phyloP scores from a whole-genome alignment of 2,888 invertebrate species.

The Hyposoter dolosus region DNA sequence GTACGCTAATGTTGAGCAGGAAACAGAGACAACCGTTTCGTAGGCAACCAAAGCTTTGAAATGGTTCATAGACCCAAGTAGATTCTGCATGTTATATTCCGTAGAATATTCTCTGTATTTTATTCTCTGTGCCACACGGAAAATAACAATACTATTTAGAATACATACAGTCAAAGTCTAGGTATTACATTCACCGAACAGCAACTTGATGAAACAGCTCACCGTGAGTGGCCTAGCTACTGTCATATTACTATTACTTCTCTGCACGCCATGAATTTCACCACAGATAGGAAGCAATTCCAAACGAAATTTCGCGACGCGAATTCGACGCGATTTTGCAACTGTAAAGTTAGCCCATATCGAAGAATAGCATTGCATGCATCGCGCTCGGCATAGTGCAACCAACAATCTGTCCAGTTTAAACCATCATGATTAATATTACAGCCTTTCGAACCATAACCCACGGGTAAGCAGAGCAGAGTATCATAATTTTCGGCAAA shows the following conservation, averaged over 20 bases:
- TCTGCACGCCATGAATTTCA: constrained; percentile 9
- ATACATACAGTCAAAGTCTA: constrained; percentile 31
- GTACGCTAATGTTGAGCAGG: constrained; percentile 41
- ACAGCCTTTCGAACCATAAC: constrained; percentile 28
- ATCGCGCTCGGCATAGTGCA: constrained; percentile 54
- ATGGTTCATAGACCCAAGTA: constrained; percentile 45
- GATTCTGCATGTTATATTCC: constrained; percentile 45
- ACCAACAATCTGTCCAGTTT: constrained; percentile 53
- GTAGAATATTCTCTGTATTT: constrained; percentile 2
- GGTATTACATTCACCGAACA: constrained; percentile 48
- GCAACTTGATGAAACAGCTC: constrained; percentile 48
- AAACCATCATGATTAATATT: constrained; percentile 51
- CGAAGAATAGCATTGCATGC: constrained; percentile 52
- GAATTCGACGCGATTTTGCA: constrained; percentile 66
- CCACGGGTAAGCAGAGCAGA: constrained; percentile 25
- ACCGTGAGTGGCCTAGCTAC: constrained; percentile 22
- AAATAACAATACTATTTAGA: constrained; percentile 29
- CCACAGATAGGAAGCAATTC: constrained; percentile 31
- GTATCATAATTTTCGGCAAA: constrained; percentile 31
- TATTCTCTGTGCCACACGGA: neutral
- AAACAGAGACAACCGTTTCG: constrained; percentile 53
- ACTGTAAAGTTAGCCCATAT: constrained; percentile 71
- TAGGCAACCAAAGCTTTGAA: constrained; percentile 46
- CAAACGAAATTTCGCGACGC: constrained; percentile 50
- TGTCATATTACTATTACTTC: constrained; percentile 37